Conservation (phyloP, 2,113 vertebrate genomes). For the Felis chaus region DNA sequence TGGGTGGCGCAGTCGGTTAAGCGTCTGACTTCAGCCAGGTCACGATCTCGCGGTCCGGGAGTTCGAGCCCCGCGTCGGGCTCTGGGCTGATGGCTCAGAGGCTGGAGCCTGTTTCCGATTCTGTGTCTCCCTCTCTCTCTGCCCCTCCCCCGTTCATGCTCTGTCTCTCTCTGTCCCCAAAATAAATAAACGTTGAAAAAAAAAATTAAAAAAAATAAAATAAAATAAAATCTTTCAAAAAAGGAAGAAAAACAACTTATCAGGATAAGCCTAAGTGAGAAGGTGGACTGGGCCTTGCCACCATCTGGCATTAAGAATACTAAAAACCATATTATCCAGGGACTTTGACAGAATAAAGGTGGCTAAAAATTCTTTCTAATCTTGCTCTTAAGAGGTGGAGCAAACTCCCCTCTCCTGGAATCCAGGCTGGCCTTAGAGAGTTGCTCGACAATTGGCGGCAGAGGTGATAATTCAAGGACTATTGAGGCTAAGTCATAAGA, state of each 20-base stretch:
- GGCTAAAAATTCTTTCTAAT: conserved; percentile 2
- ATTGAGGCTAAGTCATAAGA: not conserved
- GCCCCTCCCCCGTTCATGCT: too few relatives aligned
- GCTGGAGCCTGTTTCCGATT: too few relatives aligned
- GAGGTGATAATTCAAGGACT: not conserved
- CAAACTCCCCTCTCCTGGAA: not conserved
- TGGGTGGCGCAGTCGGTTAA: too few relatives aligned
- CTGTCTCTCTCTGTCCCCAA: too few relatives aligned
- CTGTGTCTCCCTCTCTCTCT: too few relatives aligned
- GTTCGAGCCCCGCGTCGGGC: too few relatives aligned
- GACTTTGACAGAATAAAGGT: not conserved
- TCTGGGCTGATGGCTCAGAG: too few relatives aligned
- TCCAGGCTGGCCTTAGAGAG: not conserved
- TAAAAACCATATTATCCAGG: not conserved
- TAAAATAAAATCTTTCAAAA: not conserved
- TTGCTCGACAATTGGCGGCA: not conserved
- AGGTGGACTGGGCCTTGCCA: not conserved
- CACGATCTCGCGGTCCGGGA: too few relatives aligned
- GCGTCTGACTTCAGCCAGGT: too few relatives aligned
- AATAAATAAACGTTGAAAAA: too few relatives aligned
- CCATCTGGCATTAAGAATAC: not conserved
- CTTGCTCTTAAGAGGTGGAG: not conserved
- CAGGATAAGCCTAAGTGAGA: not conserved
- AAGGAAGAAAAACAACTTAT: not conserved
- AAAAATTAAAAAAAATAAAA: too few relatives aligned